Conservation (phyloP, 1,140 invertebrate species). For the Aphidius ervi region DNA sequence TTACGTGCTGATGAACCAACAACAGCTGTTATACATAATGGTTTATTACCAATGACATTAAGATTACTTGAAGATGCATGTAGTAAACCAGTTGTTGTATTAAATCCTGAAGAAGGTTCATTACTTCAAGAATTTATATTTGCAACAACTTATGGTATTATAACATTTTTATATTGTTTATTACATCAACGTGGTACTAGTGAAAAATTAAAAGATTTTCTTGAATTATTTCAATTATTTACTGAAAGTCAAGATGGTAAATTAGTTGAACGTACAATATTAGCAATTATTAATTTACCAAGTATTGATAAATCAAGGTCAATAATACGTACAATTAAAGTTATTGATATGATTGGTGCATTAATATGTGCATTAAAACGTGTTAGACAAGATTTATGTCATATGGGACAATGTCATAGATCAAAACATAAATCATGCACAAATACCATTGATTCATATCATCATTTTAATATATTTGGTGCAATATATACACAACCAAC, state of each 20-base stretch:
- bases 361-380: slow-evolving; percentile 58
- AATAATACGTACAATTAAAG: slow-evolving; percentile 51
- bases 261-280: slow-evolving; percentile 57
- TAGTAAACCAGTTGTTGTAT: slow-evolving; percentile 30
- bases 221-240: slow-evolving; percentile 60
- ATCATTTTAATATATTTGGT: slow-evolving; percentile 60
- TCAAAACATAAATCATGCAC: slow-evolving; percentile 54
- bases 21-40: slow-evolving; percentile 59
- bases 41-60: slow-evolving; percentile 59
- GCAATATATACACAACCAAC: slow-evolving; percentile 38
- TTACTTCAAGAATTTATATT: slow-evolving; percentile 60
- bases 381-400: slow-evolving; percentile 56
- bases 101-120: slow-evolving; percentile 41
- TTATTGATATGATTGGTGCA: slow-evolving; percentile 58
- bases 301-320: slow-evolving; percentile 45
- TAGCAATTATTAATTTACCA: slow-evolving; percentile 55
- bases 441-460: slow-evolving; percentile 48
- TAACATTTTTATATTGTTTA: slow-evolving; percentile 59
- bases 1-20: slow-evolving; percentile 57
- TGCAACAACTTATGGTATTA: slow-evolving; percentile 58
- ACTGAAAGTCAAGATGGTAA: slow-evolving; percentile 58
- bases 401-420: slow-evolving; percentile 53
- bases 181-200: slow-evolving; percentile 55
- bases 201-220: slow-evolving; percentile 59
- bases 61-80: slow-evolving; percentile 58